Conservation (phyloP, 2,888 invertebrate species). For the Parnassius apollo region DNA sequence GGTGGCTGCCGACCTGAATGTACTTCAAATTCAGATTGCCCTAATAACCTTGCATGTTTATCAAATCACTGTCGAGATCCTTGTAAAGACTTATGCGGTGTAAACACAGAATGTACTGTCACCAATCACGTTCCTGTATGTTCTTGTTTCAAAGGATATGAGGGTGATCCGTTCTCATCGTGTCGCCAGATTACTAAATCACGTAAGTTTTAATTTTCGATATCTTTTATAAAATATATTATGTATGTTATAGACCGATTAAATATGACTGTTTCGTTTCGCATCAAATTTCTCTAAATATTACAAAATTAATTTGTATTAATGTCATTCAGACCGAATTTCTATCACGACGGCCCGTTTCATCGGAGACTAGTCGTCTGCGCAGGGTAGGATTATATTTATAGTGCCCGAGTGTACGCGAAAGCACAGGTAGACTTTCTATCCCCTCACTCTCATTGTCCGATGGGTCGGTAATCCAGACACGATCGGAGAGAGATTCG, state of each 20-base stretch:
- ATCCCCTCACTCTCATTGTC: too few species aligned
- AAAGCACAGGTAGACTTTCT: too few species aligned
- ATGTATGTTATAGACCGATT: not conserved
- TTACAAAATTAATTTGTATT: too few species aligned
- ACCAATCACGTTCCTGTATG: constrained; percentile 92
- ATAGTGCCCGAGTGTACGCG: too few species aligned
- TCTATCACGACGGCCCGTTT: too few species aligned
- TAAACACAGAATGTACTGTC: constrained; percentile 90
- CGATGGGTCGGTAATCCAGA: too few species aligned
- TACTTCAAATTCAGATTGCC: constrained; percentile 89
- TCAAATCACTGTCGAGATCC: constrained; percentile 93
- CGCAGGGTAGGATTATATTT: too few species aligned
- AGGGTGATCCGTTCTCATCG: constrained; percentile 91
- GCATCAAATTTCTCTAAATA: too few species aligned
- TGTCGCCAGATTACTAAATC: constrained; percentile 82
- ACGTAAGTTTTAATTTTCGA: constrained; percentile 68
- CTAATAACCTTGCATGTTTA: constrained; percentile 88
- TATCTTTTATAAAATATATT: not conserved
- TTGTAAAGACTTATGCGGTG: constrained; percentile 91
- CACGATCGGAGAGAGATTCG: too few species aligned
- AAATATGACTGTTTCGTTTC: too few species aligned
- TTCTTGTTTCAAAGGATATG: constrained; percentile 87
- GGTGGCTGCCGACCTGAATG: constrained; percentile 94
- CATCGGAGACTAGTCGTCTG: too few species aligned
- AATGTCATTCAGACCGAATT: too few species aligned